Base-by-base conservation (phyloP, 2,888 invertebrate genomes). In the Noctua fimbriata region DNA sequence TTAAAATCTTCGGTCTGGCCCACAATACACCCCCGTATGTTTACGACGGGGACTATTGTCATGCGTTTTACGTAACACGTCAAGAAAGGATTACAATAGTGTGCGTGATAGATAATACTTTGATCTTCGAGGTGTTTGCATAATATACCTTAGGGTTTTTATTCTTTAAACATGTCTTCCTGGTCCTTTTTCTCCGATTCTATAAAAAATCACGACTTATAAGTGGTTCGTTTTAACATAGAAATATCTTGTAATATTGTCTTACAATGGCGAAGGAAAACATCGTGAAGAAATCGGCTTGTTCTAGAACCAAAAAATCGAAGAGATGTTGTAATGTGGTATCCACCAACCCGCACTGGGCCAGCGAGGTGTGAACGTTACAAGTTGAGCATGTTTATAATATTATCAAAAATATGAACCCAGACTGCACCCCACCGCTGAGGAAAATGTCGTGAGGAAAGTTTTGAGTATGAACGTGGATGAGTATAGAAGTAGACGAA, bases 21-120 rank as follows among this genome's bases (percentile, higher is more conserved):
- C 55, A 60, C 14, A 63, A 49, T 36, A 16, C 6, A 3, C 12
- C 0, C n/a, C 74, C 85, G 76, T 78, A 52, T 86, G 32, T 76
- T 47, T 49, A 28, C 12, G 0, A 2, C 21, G 0, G 21, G n/a
- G 36, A 55, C 81, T 78, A 83, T 83, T 83, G 81, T 83, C 69
- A 78, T 67, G 66, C 49, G 78, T 78, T 73, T 73, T 81, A 81
- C 69, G 74, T 75, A 78, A 78, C 76, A 73, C 81, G 73, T 69
- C 76, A 79, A 47, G 75, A 73, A 77, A 21, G 60, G 73, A 84
- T 86, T 86, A 85, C 86, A 86, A 83, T 76, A 86, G 83, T 85
- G 69, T 82, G 82, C 60, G 78, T 82, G 85, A 78, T 60, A 82
- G 82, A 75, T 81, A 77, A 77, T 69, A 78, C 49, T 60, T 75